Percentiles rank a stretch among this genome's conserved stretches.
Evolutionary conservation across 2,113 vertebrate genomes (phyloP).

Genomic region (Enhydra lutris): DNA sequence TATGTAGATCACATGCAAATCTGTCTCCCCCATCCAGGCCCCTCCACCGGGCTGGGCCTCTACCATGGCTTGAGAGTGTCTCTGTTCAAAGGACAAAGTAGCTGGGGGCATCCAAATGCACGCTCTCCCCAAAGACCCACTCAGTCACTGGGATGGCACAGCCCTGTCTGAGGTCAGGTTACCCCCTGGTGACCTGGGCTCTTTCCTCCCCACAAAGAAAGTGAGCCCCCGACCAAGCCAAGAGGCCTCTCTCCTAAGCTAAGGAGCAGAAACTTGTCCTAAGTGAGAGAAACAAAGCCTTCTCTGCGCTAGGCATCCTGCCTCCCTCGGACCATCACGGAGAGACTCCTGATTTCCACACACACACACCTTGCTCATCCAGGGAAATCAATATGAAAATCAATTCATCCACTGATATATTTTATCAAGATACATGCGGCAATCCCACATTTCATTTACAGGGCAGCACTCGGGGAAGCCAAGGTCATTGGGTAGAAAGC

Average conservation of each 20-base stretch:
- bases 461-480: conserved; percentile 42
- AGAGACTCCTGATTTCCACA: neutral
- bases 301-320: neutral
- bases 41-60: neutral
- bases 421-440: conserved; percentile 75
- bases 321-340: neutral
- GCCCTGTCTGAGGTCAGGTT: neutral
- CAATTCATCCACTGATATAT: conserved; percentile 74
- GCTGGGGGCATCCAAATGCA: neutral
- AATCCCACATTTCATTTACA: conserved; percentile 74
- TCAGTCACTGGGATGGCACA: neutral
- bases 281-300: neutral
- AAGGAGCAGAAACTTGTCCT: conserved; percentile 32
- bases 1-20: neutral
- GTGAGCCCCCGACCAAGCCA: neutral
- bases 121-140: neutral
- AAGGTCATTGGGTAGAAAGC: conserved; percentile 73
- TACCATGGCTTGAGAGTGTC: accelerated
- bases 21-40: neutral
- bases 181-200: neutral
- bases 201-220: neutral
- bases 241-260: neutral
- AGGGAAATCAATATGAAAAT: conserved; percentile 75
- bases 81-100: neutral
- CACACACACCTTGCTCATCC: neutral